Conservation (phyloP, 2,888 invertebrate species). For the Perithous albicinctus region DNA sequence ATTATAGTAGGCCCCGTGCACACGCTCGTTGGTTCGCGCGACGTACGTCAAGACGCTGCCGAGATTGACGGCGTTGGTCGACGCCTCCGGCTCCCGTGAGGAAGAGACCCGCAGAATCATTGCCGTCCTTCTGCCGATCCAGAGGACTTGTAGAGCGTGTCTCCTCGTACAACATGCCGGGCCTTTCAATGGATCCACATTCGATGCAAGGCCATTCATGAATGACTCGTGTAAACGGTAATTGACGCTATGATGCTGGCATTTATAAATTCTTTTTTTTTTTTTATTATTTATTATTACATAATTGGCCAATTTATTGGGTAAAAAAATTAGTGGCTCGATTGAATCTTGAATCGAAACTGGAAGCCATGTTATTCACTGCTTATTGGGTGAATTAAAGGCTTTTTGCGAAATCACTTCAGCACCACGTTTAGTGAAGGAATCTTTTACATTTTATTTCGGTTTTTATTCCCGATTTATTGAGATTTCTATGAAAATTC, state of each 20-base stretch:
- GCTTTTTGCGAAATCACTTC: too few species aligned
- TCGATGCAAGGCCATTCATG: conserved; percentile 11
- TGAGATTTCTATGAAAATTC: background rate
- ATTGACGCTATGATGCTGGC: conserved; percentile 18
- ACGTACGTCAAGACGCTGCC: conserved; percentile 62
- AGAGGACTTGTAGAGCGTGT: conserved; percentile 1
- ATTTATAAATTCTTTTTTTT: background rate
- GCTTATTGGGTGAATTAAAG: background rate
- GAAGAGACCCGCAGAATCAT: conserved; percentile 49
- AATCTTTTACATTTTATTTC: too few species aligned
- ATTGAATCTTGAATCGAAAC: background rate
- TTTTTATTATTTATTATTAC: background rate
- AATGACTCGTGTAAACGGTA: conserved; percentile 17
- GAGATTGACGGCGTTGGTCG: conserved; percentile 67
- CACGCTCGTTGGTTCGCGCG: conserved; percentile 66
- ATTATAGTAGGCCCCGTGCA: conserved; percentile 69
- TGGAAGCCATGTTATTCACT: background rate
- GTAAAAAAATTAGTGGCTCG: background rate
- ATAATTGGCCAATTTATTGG: background rate
- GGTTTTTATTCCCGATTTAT: too few species aligned
- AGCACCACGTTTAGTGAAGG: too few species aligned
- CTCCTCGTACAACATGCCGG: background rate
- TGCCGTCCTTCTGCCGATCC: conserved; percentile 43
- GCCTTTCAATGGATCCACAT: conserved; percentile 23
- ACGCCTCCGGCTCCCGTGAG: conserved; percentile 63